These are phyloP conservation scores for Dusona sp. DNA, from an alignment of 2,888 invertebrate species.

Conservation along the genomic window DNA sequence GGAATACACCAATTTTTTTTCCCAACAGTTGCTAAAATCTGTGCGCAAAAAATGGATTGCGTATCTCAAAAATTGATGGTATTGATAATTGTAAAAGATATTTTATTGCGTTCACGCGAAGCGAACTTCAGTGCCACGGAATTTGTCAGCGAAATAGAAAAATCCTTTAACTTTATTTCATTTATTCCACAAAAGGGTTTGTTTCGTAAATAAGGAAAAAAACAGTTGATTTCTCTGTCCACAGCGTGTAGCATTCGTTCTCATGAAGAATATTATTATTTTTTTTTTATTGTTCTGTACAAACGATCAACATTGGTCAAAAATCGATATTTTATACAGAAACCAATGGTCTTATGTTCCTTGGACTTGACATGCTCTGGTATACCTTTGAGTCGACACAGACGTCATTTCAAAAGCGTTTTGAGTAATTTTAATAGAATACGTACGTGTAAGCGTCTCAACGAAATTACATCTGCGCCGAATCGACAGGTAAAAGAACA, in stretches of 20 bases:
- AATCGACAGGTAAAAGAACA: not conserved
- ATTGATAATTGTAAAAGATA: not conserved
- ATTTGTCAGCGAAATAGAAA: not conserved
- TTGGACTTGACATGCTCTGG: slow-evolving; percentile 18
- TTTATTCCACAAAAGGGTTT: slow-evolving; percentile 13
- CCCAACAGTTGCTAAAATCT: not conserved
- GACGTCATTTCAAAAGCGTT: not conserved
- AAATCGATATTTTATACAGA: slow-evolving; percentile 42
- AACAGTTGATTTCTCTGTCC: slow-evolving; percentile 32
- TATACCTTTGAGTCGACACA: not conserved
- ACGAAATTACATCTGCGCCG: slow-evolving; percentile 5
- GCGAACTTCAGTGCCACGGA: too few species aligned
- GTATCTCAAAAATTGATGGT: not conserved
- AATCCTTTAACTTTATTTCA: not conserved
- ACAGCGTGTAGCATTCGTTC: slow-evolving; percentile 8
- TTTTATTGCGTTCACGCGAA: not conserved
- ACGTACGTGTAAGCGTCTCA: not conserved
- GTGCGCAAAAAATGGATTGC: not conserved
- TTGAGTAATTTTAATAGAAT: not conserved
- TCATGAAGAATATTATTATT: slow-evolving; percentile 1
- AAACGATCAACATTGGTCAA: slow-evolving; percentile 29
- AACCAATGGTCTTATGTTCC: slow-evolving; percentile 29
- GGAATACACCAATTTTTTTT: not conserved
- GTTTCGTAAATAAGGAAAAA: slow-evolving; percentile 35
- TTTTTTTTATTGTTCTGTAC: slow-evolving; percentile 47